These are phyloP conservation scores for Paradoxurus hermaphroditus DNA, from an alignment of 2,113 vertebrate genomes.

Conservation along the genomic window DNA sequence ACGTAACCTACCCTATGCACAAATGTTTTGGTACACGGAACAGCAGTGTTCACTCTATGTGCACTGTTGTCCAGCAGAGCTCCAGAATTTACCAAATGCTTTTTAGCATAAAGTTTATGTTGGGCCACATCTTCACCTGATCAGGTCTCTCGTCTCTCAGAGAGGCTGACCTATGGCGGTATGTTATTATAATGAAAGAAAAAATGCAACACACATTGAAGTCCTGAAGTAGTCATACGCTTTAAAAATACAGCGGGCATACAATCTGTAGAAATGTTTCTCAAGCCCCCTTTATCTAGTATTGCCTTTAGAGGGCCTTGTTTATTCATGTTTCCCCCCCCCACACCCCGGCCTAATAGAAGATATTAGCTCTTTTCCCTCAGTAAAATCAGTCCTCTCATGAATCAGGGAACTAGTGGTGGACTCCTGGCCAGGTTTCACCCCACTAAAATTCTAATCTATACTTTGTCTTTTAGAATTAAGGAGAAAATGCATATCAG, in stretches of 20 bases:
- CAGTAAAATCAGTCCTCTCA: slow-evolving; percentile 78
- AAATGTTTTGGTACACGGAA: background rate
- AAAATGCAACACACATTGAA: slow-evolving; percentile 24
- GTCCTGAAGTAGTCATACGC: slow-evolving; percentile 60
- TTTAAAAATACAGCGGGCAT: slow-evolving; percentile 58
- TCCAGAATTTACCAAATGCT: slow-evolving; percentile 7
- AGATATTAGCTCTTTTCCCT: slow-evolving; percentile 82
- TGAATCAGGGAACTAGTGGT: slow-evolving; percentile 86
- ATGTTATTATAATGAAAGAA: slow-evolving; percentile 62
- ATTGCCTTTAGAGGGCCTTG: slow-evolving; percentile 76
- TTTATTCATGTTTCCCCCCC: slow-evolving; percentile 69
- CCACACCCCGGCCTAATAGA: slow-evolving; percentile 77
- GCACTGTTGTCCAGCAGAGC: background rate
- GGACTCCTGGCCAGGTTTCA: slow-evolving; percentile 83
- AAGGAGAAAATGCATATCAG: slow-evolving; percentile 90
- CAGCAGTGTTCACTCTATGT: background rate
- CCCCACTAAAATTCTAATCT: slow-evolving; percentile 87
- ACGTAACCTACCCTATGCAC: background rate
- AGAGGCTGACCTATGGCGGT: slow-evolving; percentile 58
- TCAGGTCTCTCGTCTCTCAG: slow-evolving; percentile 67
- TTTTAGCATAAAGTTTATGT: slow-evolving; percentile 41
- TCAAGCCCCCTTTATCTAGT: slow-evolving; percentile 58
- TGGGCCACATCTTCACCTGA: slow-evolving; percentile 75
- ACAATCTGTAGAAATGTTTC: slow-evolving; percentile 53
- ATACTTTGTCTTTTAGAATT: slow-evolving; percentile 89